Conservation (phyloP, 2,113 vertebrate species). For the Sclerurus mexicanus region DNA sequence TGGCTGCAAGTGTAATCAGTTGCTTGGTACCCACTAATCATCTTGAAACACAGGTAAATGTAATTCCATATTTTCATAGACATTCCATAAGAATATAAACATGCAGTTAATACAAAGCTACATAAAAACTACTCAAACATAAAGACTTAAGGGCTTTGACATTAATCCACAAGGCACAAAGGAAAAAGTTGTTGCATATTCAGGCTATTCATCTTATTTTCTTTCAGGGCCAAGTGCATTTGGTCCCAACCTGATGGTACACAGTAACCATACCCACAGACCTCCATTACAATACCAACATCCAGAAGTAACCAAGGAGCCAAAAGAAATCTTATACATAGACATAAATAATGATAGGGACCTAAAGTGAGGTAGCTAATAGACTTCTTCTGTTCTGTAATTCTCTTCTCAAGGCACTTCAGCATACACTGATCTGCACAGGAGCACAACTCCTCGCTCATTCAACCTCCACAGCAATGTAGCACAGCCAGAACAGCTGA, state of each 20-base stretch:
- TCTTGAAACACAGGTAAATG: slow-evolving; percentile 55
- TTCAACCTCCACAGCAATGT: neutral
- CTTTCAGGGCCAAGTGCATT: neutral
- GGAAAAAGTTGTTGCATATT: neutral
- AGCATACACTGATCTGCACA: neutral
- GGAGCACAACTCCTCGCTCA: neutral
- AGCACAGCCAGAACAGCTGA: fast-evolving
- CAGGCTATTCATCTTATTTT: neutral
- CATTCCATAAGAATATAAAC: slow-evolving; percentile 8
- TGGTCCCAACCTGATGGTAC: neutral
- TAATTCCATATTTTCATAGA: slow-evolving; percentile 62
- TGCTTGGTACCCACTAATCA: slow-evolving; percentile 70
- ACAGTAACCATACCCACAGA: neutral
- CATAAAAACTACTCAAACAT: neutral
- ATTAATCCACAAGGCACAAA: neutral
- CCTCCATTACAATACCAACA: neutral
- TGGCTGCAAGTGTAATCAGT: slow-evolving; percentile 72
- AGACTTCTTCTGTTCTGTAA: neutral
- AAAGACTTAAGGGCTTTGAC: slow-evolving; percentile 1
- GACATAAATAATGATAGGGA: neutral
- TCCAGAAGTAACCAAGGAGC: neutral
- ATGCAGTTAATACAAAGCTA: slow-evolving; percentile 1
- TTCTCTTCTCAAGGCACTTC: neutral
- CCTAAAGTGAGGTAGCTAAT: neutral
- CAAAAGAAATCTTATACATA: neutral